Base-by-base conservation (phyloP, 2,888 invertebrate genomes). In the Pollenia amentaria region DNA sequence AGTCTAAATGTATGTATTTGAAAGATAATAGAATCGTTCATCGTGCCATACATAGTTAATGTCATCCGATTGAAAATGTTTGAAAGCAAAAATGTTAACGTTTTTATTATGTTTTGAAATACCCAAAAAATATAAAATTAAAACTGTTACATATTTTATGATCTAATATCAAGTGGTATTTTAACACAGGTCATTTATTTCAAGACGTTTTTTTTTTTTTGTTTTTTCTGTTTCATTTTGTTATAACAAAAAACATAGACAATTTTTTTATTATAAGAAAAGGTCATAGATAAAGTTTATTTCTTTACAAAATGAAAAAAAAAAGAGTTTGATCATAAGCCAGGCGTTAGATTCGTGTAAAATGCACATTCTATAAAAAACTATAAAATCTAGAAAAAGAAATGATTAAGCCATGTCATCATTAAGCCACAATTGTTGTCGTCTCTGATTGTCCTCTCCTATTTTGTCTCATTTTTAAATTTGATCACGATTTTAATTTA, bases 351-450 rank as follows among this genome's bases (percentile, higher is more conserved):
- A 18, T 53, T 14, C 44, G 9, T 53, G 16, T 53, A 29, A 29
- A 55, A 55, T 55, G 14, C 42, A 62, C 38, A 42, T 16, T 53
- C 62, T 10, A 51, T 10, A 67, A 42, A 57, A 51, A 67, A 7
- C 16, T 0, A 18, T 48, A 70, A 51, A 78, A 46, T 29, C 29
- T 6, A 29, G 6, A 6, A 65, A 72, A 44, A 72, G 60, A 87
- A 72, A 80, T 81, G 80, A 84, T 87, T 84, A 84, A 73, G 73
- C 67, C 77, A 81, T 79, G 77, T 87, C 84, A 87, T 84, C 87
- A 84, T 87, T 80, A 83, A 55, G 75, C 48, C 57, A 38, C 60
- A 76, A 76, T 87, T 81, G 80, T 84, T 76, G 16, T 16, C 16
- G 51, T 51, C n/a, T 69, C 62, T 10, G 38, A 40, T 11, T 55